Evolutionary conservation across 2,888 invertebrate species (phyloP), one percentile per base, ranked within the genome.

Genomic region (Priocnemis perturbator): DNA sequence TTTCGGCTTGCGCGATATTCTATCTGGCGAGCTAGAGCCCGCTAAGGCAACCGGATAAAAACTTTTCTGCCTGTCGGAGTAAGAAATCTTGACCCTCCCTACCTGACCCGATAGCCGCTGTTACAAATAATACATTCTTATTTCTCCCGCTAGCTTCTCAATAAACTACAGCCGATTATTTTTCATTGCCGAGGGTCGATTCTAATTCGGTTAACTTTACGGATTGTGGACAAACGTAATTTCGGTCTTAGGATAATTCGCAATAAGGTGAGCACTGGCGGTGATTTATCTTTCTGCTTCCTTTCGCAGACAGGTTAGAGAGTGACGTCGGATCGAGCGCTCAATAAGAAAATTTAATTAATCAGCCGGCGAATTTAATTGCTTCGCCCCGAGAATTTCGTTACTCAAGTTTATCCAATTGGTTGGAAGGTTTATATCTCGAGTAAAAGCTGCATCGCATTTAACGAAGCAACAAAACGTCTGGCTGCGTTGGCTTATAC

Each of bases 391-490:
- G 68, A 69, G 71, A 71, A 71, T 67, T 52, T 72, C 71, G 76
- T 78, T 77, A 74, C 73, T 74, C 71, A 67, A 67, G 69, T 73
- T 64, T 69, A 57, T 66, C 66, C 69, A 74, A 81, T 76, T 74
- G 74, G 65, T 79, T 70, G 69, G 70, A 64, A 68, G 74, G 76
- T 72, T 79, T 82, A 75, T 37, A 37, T 78, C 79, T 61, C 67
- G 62, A 66, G 66, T 71, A 73, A 45, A 55, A 67, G 63, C 67
- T 61, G 58, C 62, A 64, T 74, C 69, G 52, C 73, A 61, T 66
- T 37, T 37, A 37, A 9, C 37, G 7, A 7, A 9, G 37, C 37
- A 11, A 37, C 7, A 37, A 37, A 17, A 17, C 50, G 50, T 19
- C 1, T n/a, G 14, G 4, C 1, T 37, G 26, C 5, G 26, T 5